Conservation (phyloP, 2,888 invertebrate species). For the Prenolepis imparis region DNA sequence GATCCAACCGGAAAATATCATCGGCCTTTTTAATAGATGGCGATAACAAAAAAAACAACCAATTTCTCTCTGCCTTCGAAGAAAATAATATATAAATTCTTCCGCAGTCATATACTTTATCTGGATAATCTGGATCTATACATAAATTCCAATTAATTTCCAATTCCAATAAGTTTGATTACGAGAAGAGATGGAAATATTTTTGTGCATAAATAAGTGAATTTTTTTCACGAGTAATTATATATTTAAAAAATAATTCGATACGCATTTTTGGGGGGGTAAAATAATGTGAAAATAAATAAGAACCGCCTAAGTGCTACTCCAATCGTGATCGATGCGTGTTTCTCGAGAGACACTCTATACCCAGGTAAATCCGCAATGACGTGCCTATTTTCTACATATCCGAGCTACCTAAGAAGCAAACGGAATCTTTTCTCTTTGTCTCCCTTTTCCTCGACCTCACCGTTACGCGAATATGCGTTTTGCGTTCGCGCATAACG, state of each 20-base stretch:
- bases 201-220: too few relatives aligned
- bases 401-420: background rate
- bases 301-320: background rate
- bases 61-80: background rate
- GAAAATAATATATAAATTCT: background rate
- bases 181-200: background rate
- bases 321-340: conserved; percentile 1
- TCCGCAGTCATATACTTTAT: background rate
- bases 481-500: conserved; percentile 69
- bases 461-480: conserved; percentile 70
- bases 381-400: conserved; percentile 31
- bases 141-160: background rate
- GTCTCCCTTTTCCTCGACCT: conserved; percentile 57
- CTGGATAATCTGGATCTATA: too few relatives aligned
- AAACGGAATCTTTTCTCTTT: conserved; percentile 24
- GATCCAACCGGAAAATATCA: background rate
- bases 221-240: background rate
- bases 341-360: background rate
- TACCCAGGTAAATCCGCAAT: conserved; percentile 16
- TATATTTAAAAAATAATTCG: background rate
- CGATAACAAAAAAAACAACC: background rate
- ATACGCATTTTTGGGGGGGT: background rate
- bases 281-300: background rate
- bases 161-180: background rate
- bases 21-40: background rate